Evolutionary conservation across 2,888 invertebrate species (phyloP).

Genomic region (Caenorhabditis auriculariae): DNA sequence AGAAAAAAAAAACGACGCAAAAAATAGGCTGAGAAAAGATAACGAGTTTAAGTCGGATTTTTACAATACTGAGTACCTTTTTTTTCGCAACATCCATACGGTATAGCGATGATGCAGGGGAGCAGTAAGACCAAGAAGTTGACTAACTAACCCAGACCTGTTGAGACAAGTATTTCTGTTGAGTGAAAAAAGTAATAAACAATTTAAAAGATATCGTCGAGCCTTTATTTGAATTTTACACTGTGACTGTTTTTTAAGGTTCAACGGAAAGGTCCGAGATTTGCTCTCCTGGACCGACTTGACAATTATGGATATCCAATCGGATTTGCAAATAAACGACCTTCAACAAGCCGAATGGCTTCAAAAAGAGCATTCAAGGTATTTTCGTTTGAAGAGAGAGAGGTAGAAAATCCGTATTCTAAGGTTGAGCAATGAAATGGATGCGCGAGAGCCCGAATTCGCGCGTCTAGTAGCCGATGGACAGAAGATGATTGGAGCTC

Average conservation of each 20-base stretch:
- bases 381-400: background rate
- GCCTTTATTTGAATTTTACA: too few species aligned
- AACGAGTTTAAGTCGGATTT: too few species aligned
- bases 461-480: conserved; percentile 76
- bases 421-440: conserved; percentile 74
- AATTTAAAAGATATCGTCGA: background rate
- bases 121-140: too few species aligned
- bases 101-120: too few species aligned
- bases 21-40: too few species aligned
- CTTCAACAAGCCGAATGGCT: conserved; percentile 60
- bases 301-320: conserved; percentile 76
- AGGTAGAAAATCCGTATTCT: background rate
- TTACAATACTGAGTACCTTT: too few species aligned
- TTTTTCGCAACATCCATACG: too few species aligned
- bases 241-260: conserved; percentile 22
- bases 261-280: conserved; percentile 74
- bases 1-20: too few species aligned
- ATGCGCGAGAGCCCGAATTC: conserved; percentile 82
- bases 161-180: too few species aligned
- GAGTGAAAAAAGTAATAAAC: too few species aligned
- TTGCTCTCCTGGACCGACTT: conserved; percentile 84
- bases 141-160: too few species aligned
- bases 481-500: conserved; percentile 80
- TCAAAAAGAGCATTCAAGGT: conserved; percentile 75
- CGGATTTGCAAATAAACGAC: conserved; percentile 78